Percentiles rank a stretch among this genome's conserved stretches.
Evolutionary conservation across 2,888 invertebrate genomes (phyloP).

Genomic region (Dryadula phaetusa): DNA sequence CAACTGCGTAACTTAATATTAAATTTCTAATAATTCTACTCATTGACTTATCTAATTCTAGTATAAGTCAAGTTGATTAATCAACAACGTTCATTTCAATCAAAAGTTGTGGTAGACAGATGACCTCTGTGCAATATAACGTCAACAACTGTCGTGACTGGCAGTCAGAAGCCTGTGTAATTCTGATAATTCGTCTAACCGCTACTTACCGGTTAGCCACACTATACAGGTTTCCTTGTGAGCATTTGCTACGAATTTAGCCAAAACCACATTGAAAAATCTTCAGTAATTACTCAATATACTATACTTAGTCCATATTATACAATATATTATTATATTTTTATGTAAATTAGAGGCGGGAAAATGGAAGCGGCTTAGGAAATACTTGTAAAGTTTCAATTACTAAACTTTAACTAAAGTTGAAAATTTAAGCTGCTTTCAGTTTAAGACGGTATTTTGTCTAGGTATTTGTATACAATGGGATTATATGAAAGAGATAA

Average conservation of each 20-base stretch:
- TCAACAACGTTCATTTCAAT: background rate
- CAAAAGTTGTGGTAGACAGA: background rate
- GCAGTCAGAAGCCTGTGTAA: constrained; percentile 9
- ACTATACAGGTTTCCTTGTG: constrained; percentile 1
- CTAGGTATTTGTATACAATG: constrained; percentile 4
- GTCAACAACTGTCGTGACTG: background rate
- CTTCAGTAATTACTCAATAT: background rate
- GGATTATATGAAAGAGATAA: background rate
- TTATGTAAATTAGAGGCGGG: background rate
- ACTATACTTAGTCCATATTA: background rate
- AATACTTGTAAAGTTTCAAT: constrained; percentile 18
- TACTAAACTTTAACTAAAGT: constrained; percentile 9
- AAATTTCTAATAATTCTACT: no score
- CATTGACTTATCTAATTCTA: no score
- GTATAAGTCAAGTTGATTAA: background rate
- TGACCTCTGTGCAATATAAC: background rate
- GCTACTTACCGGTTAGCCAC: constrained; percentile 1
- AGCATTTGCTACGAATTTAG: background rate
- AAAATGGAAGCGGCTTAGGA: constrained; percentile 2
- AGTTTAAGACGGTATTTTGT: constrained; percentile 22
- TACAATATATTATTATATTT: background rate
- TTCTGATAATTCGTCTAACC: constrained; percentile 5
- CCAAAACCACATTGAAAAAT: background rate
- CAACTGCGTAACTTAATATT: no score
- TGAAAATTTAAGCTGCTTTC: constrained; percentile 17